phyloP scores from a whole-genome alignment of 2,888 invertebrate genomes.

The Morpho achilles region DNA sequence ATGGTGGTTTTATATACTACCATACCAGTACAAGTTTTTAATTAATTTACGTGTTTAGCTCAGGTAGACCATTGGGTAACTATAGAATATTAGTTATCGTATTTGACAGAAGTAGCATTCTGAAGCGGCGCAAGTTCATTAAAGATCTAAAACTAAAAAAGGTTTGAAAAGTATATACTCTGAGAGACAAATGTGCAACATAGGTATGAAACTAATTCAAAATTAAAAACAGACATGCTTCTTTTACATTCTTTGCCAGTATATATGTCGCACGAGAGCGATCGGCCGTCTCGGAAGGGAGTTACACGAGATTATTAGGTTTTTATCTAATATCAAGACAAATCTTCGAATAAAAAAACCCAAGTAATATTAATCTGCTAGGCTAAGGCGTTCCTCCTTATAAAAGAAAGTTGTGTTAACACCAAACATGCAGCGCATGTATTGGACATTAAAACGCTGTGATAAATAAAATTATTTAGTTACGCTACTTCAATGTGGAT shows the following conservation, averaged over 20 bases:
- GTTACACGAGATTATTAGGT: conserved; percentile 16
- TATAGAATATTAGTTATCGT: too few relatives aligned
- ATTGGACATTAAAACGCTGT: too few relatives aligned
- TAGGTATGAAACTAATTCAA: background rate
- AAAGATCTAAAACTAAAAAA: background rate
- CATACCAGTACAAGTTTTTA: too few relatives aligned
- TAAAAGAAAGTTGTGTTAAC: too few relatives aligned
- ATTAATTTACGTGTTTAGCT: too few relatives aligned
- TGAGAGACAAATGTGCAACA: background rate
- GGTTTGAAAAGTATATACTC: background rate
- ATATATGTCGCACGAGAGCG: conserved; percentile 40
- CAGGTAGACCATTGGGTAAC: too few relatives aligned
- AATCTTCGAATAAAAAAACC: background rate
- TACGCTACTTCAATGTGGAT: too few relatives aligned
- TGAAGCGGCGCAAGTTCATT: background rate
- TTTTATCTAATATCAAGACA: conserved; percentile 8
- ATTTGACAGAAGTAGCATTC: background rate
- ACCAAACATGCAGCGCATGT: too few relatives aligned
- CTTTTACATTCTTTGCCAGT: conserved; percentile 32
- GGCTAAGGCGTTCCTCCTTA: too few relatives aligned
- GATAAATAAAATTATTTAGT: too few relatives aligned
- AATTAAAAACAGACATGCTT: background rate
- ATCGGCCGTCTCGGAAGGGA: conserved; percentile 20
- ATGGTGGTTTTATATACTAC: too few relatives aligned
- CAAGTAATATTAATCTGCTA: too few relatives aligned